A percentile compares a stretch with the other conserved stretches of the same genome.
Conservation (phyloP, 1,140 invertebrate species). For the Drosophila baimaii region DNA sequence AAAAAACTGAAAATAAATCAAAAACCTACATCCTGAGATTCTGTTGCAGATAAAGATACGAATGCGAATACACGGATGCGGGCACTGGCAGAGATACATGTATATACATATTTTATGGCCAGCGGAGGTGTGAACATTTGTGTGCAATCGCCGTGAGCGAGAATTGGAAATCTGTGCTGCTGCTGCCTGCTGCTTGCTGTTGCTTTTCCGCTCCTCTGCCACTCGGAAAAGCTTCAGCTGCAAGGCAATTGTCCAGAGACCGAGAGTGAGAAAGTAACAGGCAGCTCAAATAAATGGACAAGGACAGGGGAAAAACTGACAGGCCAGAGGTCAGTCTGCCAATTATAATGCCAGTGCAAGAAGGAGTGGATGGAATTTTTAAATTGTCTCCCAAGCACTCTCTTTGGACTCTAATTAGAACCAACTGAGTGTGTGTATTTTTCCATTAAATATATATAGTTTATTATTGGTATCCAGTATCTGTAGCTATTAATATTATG, state of each 20-base stretch:
- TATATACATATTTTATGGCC: not conserved
- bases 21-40: constrained; percentile 7
- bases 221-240: constrained; percentile 14
- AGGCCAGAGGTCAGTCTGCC: constrained; percentile 38
- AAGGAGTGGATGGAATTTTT: constrained; percentile 10
- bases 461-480: not conserved
- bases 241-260: constrained; percentile 19
- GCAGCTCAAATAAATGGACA: constrained; percentile 9
- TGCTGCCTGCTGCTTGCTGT: constrained; percentile 1
- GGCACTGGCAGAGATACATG: not conserved
- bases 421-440: not conserved
- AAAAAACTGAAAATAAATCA: constrained; percentile 19
- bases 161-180: constrained; percentile 32
- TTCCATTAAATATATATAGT: not conserved
- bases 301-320: constrained; percentile 11
- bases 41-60: constrained; percentile 7
- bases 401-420: not conserved
- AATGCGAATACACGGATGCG: not conserved
- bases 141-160: constrained; percentile 27
- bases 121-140: constrained; percentile 31
- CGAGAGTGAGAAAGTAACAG: constrained; percentile 22
- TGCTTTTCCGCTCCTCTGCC: constrained; percentile 3
- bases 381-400: not conserved
- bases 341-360: constrained; percentile 30
- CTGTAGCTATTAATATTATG: too few relatives aligned